Evolutionary conservation across 1,140 invertebrate species (phyloP).

Genomic region (Conus betulinus): DNA sequence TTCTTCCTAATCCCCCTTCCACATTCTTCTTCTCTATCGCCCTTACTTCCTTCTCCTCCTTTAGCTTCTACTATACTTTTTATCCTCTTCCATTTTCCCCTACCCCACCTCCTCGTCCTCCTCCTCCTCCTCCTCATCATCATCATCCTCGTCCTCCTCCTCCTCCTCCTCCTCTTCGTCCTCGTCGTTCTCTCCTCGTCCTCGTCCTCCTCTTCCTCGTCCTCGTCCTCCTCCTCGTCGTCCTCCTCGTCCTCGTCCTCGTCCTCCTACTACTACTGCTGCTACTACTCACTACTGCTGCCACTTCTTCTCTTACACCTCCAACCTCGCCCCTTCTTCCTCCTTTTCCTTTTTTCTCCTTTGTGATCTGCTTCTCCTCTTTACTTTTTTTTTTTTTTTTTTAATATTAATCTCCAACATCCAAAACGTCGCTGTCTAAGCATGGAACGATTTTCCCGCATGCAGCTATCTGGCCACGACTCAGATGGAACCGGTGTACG

Average conservation of each 20-base stretch:
- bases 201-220: too few species aligned
- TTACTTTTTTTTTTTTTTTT: too few species aligned
- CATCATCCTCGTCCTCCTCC: background rate
- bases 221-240: too few species aligned
- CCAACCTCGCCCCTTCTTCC: background rate
- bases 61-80: background rate
- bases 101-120: background rate
- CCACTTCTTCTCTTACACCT: background rate
- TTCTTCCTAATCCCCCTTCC: background rate
- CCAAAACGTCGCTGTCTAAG: background rate
- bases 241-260: too few species aligned
- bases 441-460: background rate
- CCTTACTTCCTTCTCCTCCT: background rate
- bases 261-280: too few species aligned
- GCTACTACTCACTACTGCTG: too few species aligned
- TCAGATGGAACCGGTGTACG: slow-evolving; percentile 91
- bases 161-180: too few species aligned
- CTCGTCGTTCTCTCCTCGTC: too few species aligned
- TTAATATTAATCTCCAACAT: background rate
- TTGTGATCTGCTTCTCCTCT: too few species aligned
- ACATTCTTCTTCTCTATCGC: background rate
- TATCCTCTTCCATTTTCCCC: background rate
- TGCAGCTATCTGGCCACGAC: slow-evolving; percentile 40
- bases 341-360: background rate
- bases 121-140: background rate